A percentile compares a stretch with the other conserved stretches of the same genome.
Evolutionary conservation across 2,888 invertebrate species (phyloP).

Genomic region (Pachydiplax longipennis): DNA sequence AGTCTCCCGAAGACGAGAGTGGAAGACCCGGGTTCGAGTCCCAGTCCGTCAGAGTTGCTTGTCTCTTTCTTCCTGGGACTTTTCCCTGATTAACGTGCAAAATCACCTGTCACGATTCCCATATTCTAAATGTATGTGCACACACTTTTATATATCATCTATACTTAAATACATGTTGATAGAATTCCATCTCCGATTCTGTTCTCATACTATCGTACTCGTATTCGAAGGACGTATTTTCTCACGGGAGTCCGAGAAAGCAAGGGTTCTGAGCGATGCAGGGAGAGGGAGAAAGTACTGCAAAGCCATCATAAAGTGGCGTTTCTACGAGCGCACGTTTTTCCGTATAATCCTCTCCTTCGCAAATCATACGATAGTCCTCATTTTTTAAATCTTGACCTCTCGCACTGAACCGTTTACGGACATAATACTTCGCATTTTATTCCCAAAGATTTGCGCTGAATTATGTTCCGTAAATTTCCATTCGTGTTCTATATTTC

Average conservation of each 20-base stretch:
- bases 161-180: too few species aligned
- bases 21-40: too few species aligned
- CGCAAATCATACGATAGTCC: neutral
- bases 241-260: neutral
- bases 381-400: neutral
- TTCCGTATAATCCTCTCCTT: neutral
- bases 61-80: too few species aligned
- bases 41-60: too few species aligned
- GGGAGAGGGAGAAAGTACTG: neutral
- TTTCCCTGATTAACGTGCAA: too few species aligned
- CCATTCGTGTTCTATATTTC: neutral
- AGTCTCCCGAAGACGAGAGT: too few species aligned
- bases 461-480: neutral
- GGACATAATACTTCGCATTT: neutral
- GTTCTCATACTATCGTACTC: neutral
- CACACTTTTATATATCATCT: too few species aligned
- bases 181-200: too few species aligned
- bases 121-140: too few species aligned
- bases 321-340: neutral
- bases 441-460: neutral
- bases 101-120: too few species aligned
- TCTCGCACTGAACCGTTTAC: neutral
- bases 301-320: neutral
- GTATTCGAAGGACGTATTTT: neutral
- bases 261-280: neutral